These are phyloP conservation scores for Rosalia funebris DNA, from an alignment of 2,888 invertebrate genomes.

Conservation along the genomic window DNA sequence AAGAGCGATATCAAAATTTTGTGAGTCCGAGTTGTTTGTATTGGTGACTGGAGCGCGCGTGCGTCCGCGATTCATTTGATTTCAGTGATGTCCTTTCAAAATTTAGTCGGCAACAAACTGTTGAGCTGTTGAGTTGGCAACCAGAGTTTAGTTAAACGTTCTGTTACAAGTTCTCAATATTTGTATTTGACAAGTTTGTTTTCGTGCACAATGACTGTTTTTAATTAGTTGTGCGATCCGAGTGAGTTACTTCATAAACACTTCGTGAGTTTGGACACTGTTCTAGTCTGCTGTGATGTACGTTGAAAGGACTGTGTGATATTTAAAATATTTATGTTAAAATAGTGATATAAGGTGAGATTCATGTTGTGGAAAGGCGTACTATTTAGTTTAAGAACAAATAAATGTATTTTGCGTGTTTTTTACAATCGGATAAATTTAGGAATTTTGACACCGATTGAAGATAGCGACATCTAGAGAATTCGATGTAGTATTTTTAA, in stretches of 20 bases:
- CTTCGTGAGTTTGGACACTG: slow-evolving; percentile 14
- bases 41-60: slow-evolving; percentile 28
- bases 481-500: neutral
- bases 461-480: neutral
- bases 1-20: slow-evolving; percentile 26
- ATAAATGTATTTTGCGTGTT: slow-evolving; percentile 7
- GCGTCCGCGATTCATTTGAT: slow-evolving; percentile 32
- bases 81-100: slow-evolving; percentile 40
- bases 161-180: slow-evolving; percentile 9
- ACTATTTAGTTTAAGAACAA: slow-evolving; percentile 1
- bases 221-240: slow-evolving; percentile 7
- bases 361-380: neutral
- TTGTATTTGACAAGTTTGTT: neutral
- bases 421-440: neutral
- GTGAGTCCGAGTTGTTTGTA: slow-evolving; percentile 6
- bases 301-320: slow-evolving; percentile 16
- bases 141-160: slow-evolving; percentile 1
- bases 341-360: slow-evolving; percentile 25
- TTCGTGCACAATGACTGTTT: neutral
- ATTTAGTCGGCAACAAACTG: slow-evolving; percentile 28
- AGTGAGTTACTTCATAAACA: slow-evolving; percentile 1
- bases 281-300: slow-evolving; percentile 23
- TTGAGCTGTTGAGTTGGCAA: slow-evolving; percentile 4
- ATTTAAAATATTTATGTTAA: slow-evolving; percentile 13
- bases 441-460: neutral